Evolutionary conservation across 2,888 invertebrate genomes (phyloP).

Genomic region (Tenthredo livida): DNA sequence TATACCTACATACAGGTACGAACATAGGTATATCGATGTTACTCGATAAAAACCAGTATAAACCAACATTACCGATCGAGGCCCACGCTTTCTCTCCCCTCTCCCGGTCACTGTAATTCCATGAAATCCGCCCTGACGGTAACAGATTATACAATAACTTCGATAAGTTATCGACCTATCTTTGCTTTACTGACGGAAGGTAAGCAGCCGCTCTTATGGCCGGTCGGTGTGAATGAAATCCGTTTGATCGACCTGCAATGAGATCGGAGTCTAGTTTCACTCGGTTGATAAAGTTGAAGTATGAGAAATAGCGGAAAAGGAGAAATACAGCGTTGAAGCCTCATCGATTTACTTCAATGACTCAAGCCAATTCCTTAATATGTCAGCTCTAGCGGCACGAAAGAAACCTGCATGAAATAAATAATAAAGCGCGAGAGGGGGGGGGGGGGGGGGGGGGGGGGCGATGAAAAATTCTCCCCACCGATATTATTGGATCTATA

Average conservation of each 20-base stretch:
- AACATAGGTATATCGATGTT: constrained; percentile 62
- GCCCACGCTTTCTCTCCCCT: background rate
- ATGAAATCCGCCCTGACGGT: background rate
- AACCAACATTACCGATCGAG: constrained; percentile 25
- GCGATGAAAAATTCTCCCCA: background rate
- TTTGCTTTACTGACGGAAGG: background rate
- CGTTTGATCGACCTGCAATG: background rate
- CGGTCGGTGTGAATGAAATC: background rate
- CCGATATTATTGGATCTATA: constrained; percentile 33
- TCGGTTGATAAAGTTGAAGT: background rate
- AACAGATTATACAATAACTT: background rate
- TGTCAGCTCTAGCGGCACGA: background rate
- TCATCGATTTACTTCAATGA: background rate
- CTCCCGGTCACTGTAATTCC: background rate
- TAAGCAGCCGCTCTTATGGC: background rate
- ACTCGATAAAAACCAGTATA: constrained; percentile 40
- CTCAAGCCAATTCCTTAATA: constrained; percentile 1
- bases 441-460: background rate
- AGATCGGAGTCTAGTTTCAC: background rate
- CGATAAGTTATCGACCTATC: background rate
- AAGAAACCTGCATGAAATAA: constrained; percentile 34
- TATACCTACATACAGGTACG: constrained; percentile 66
- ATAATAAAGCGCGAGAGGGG: constrained; percentile 6
- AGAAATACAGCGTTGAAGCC: background rate
- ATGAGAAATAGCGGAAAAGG: background rate